Conservation (phyloP, 2,888 invertebrate species). For the Epinotia ramella region DNA sequence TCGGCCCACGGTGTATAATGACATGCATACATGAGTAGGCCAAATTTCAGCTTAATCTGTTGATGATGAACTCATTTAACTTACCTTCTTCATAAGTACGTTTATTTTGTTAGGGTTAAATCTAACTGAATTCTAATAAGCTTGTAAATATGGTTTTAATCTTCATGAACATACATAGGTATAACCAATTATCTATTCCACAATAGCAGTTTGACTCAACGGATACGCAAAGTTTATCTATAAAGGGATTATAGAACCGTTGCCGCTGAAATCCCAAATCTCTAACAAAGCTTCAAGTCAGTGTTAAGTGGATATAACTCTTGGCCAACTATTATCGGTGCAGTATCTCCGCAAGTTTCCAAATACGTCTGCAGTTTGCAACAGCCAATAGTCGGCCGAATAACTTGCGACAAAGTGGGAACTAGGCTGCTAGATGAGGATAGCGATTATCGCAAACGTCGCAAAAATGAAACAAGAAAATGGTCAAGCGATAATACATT, state of each 20-base stretch:
- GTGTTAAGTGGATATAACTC: conserved; percentile 38
- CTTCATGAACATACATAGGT: too few species aligned
- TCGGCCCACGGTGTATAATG: too few species aligned
- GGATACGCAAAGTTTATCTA: background rate
- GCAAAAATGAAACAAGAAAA: background rate
- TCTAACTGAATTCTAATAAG: too few species aligned
- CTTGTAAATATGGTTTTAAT: too few species aligned
- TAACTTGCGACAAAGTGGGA: conserved; percentile 21
- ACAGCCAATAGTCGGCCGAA: conserved; percentile 26
- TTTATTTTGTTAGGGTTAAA: too few species aligned
- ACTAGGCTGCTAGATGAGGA: conserved; percentile 7
- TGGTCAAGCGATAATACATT: too few species aligned
- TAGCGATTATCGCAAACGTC: background rate
- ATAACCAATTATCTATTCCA: background rate
- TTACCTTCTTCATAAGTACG: too few species aligned
- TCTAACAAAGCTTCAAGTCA: conserved; percentile 22
- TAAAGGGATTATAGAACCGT: conserved; percentile 12
- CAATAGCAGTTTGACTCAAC: background rate
- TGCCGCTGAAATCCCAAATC: conserved; percentile 15
- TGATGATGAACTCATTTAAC: too few species aligned
- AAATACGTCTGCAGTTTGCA: conserved; percentile 36
- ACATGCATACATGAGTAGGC: too few species aligned
- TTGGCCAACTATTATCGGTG: conserved; percentile 34
- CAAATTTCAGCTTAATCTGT: too few species aligned
- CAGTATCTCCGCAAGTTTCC: conserved; percentile 38